Evolutionary conservation across 2,113 vertebrate genomes (phyloP).

Genomic region (Hippocampus mohnikei): DNA sequence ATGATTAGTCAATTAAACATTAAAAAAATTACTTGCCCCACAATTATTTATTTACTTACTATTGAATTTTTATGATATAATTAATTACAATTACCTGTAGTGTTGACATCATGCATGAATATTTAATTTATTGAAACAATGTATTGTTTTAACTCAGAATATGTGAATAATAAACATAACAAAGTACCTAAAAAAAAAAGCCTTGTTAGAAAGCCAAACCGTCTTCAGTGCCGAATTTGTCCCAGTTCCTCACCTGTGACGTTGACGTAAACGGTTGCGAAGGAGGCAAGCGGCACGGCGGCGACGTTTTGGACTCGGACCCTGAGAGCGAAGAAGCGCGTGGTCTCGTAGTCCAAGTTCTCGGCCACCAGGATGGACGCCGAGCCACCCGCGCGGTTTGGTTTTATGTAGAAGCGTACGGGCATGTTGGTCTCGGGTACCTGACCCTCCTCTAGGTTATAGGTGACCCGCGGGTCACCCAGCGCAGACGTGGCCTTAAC

Average conservation of each 20-base stretch:
- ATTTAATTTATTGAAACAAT: too few relatives aligned
- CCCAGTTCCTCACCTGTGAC: slow-evolving; percentile 74
- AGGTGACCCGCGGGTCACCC: slow-evolving; percentile 83
- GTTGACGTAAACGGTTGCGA: slow-evolving; percentile 77
- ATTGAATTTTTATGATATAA: too few relatives aligned
- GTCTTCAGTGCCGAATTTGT: neutral
- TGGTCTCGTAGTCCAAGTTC: slow-evolving; percentile 83
- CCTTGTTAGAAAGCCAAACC: neutral
- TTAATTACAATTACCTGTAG: too few relatives aligned
- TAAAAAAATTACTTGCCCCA: too few relatives aligned
- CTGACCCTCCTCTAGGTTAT: slow-evolving; percentile 84
- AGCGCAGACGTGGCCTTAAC: slow-evolving; percentile 84
- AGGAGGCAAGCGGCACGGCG: slow-evolving; percentile 81
- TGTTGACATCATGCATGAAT: too few relatives aligned
- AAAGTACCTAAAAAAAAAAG: too few relatives aligned
- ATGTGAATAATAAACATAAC: neutral
- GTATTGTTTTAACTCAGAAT: neutral
- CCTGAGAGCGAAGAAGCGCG: slow-evolving; percentile 78
- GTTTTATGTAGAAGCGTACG: slow-evolving; percentile 84
- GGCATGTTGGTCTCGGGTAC: slow-evolving; percentile 88
- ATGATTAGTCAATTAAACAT: too few relatives aligned
- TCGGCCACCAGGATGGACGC: slow-evolving; percentile 85
- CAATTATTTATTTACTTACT: too few relatives aligned
- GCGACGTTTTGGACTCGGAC: slow-evolving; percentile 85
- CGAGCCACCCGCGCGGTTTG: slow-evolving; percentile 83